Percentiles rank a stretch among this genome's conserved stretches.
These are phyloP conservation scores for Orgyia antiqua DNA, from an alignment of 2,888 invertebrate species.

Conservation along the genomic window DNA sequence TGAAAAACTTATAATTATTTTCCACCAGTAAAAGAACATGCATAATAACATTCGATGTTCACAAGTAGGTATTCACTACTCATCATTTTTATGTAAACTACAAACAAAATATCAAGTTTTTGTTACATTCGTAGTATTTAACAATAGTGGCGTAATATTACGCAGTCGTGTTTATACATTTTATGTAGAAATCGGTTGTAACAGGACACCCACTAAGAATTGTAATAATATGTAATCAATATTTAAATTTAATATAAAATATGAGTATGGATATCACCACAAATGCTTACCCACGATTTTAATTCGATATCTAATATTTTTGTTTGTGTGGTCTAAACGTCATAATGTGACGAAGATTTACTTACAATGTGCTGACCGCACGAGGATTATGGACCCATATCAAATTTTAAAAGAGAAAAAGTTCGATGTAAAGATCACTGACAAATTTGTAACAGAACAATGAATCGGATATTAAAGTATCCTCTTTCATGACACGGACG, in stretches of 20 bases:
- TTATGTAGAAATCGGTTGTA: too few species aligned
- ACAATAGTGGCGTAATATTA: too few species aligned
- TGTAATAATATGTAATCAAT: slow-evolving; percentile 27
- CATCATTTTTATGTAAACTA: too few species aligned
- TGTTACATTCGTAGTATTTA: too few species aligned
- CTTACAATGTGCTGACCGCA: slow-evolving; percentile 54
- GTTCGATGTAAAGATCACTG: slow-evolving; percentile 77
- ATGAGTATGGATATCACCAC: too few species aligned
- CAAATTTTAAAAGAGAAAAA: slow-evolving; percentile 71
- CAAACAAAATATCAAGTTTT: too few species aligned
- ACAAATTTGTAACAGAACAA: slow-evolving; percentile 79
- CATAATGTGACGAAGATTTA: slow-evolving; percentile 60
- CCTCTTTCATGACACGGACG: slow-evolving; percentile 72
- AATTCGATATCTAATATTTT: slow-evolving; percentile 47
- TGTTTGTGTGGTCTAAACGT: slow-evolving; percentile 66
- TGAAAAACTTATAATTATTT: too few species aligned
- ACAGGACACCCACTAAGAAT: too few species aligned
- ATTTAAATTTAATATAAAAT: slow-evolving; percentile 13
- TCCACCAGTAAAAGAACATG: too few species aligned
- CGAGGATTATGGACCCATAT: slow-evolving; percentile 70
- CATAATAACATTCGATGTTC: too few species aligned
- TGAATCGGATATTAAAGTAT: slow-evolving; percentile 77
- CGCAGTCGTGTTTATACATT: too few species aligned
- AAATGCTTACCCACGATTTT: slow-evolving; percentile 28
- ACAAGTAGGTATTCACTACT: too few species aligned